phyloP scores from a whole-genome alignment of 2,888 invertebrate genomes.

The Caenorhabditis virilis region DNA sequence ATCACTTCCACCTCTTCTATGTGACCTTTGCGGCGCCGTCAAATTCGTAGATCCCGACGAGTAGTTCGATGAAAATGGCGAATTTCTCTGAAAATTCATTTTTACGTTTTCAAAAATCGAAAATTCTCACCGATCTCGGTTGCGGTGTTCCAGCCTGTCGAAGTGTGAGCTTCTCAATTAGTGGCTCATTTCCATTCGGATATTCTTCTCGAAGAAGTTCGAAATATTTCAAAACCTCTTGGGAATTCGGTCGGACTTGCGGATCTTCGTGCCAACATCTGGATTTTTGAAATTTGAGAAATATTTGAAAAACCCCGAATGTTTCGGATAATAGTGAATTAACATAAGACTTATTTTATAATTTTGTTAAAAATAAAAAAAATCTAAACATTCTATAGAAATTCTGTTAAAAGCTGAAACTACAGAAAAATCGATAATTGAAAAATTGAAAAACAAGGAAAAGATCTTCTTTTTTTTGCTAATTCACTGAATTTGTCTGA shows the following conservation, averaged over 20 bases:
- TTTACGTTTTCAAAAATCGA: background rate
- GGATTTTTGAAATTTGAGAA: too few relatives aligned
- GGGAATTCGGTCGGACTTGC: conserved; percentile 42
- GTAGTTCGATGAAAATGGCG: background rate
- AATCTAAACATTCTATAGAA: too few relatives aligned
- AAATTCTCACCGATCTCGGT: conserved; percentile 6
- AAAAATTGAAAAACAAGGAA: too few relatives aligned
- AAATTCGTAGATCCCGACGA: background rate
- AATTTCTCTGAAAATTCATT: background rate
- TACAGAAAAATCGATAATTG: too few relatives aligned
- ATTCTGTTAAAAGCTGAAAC: too few relatives aligned
- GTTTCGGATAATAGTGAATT: too few relatives aligned
- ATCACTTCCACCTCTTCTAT: conserved; percentile 25
- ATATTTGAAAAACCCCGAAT: too few relatives aligned
- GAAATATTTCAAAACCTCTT: conserved; percentile 45
- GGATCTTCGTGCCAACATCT: conserved; percentile 59
- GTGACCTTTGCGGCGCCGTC: background rate
- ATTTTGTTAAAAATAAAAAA: too few relatives aligned
- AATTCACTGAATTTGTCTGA: too few relatives aligned
- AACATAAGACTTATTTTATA: too few relatives aligned
- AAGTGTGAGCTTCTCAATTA: conserved; percentile 42
- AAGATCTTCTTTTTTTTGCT: too few relatives aligned
- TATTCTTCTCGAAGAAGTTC: conserved; percentile 44
- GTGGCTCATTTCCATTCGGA: conserved; percentile 47
- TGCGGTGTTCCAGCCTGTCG: conserved; percentile 40